Evolutionary conservation across 2,888 invertebrate genomes (phyloP).

Genomic region (Nezara viridula): DNA sequence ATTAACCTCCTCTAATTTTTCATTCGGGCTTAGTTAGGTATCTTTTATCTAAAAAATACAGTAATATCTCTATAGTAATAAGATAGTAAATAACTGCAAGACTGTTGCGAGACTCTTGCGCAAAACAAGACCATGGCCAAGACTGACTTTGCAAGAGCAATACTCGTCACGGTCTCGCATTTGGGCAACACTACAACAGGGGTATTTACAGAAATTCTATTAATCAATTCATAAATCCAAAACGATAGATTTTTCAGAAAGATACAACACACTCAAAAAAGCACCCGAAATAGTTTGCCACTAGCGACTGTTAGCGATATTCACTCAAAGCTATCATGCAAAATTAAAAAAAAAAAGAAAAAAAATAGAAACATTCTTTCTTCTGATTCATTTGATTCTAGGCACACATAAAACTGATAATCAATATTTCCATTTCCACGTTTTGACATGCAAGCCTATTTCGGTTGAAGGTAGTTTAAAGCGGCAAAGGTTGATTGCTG

Average conservation of each 20-base stretch:
- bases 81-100: too few relatives aligned
- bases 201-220: background rate
- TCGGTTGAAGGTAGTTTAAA: background rate
- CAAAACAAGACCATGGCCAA: too few relatives aligned
- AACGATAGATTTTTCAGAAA: background rate
- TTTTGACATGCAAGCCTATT: background rate
- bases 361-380: background rate
- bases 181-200: too few relatives aligned
- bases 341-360: too few relatives aligned
- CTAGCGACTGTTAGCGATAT: background rate
- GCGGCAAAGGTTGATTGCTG: background rate
- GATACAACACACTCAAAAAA: background rate
- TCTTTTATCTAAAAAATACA: too few relatives aligned
- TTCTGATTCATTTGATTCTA: background rate
- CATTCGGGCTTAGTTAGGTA: too few relatives aligned
- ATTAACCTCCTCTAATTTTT: too few relatives aligned
- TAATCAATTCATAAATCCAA: background rate
- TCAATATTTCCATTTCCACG: background rate
- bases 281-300: background rate
- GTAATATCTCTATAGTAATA: too few relatives aligned
- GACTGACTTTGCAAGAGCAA: too few relatives aligned
- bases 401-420: slow-evolving; percentile 7
- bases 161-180: too few relatives aligned
- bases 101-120: too few relatives aligned
- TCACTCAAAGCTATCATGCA: slow-evolving; percentile 31